Percentiles rank a stretch among this genome's conserved stretches.
phyloP scores from a whole-genome alignment of 2,113 vertebrate species.

The Pyxicephalus adspersus region DNA sequence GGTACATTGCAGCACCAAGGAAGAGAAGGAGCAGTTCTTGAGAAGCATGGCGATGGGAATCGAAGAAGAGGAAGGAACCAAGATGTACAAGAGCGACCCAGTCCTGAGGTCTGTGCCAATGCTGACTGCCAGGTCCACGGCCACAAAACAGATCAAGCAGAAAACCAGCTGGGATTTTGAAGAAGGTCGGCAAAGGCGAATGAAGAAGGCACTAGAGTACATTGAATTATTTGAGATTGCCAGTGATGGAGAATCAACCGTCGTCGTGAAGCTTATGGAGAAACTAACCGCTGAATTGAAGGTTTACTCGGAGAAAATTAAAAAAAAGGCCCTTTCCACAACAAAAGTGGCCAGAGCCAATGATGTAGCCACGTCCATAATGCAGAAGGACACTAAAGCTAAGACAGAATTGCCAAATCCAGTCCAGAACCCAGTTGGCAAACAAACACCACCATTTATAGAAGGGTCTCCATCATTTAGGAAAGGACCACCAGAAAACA shows the following conservation, averaged over 20 bases:
- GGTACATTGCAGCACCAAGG: constrained; percentile 11
- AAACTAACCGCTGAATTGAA: constrained; percentile 20
- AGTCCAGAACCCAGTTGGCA: neutral
- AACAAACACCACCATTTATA: neutral
- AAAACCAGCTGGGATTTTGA: too few species aligned
- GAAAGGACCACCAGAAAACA: neutral
- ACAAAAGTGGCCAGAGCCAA: constrained; percentile 13
- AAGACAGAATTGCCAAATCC: neutral
- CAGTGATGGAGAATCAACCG: constrained; percentile 8
- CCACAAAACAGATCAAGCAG: too few species aligned
- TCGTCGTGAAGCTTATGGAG: constrained; percentile 12
- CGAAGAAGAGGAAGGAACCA: constrained; percentile 35
- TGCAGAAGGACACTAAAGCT: neutral
- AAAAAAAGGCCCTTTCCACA: neutral
- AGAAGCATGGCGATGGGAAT: constrained; percentile 48
- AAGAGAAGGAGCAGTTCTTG: constrained; percentile 27
- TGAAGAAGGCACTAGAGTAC: constrained; percentile 12
- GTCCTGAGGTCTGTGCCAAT: too few species aligned
- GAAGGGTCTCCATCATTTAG: neutral
- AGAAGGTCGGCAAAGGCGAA: neutral
- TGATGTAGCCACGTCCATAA: constrained; percentile 6
- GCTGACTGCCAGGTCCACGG: too few species aligned
- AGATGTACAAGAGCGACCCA: constrained; percentile 47
- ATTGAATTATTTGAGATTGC: constrained; percentile 43
- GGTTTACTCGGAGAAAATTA: neutral